Evolutionary conservation across 2,113 vertebrate species (phyloP).

Genomic region (Nothobranchius furzeri): DNA sequence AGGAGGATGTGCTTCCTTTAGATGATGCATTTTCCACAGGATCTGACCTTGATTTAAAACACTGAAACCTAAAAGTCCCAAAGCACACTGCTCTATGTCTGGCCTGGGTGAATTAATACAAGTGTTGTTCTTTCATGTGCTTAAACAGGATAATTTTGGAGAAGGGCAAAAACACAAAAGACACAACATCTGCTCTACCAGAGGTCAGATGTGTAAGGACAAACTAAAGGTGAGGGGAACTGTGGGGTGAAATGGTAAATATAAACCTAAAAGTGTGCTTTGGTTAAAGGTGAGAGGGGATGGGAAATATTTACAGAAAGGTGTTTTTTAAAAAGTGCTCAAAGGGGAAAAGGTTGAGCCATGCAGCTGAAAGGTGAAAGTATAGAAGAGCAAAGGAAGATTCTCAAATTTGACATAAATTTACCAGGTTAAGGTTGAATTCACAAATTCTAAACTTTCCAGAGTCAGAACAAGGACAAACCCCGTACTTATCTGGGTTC

Average conservation of each 20-base stretch:
- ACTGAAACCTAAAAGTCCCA: slow-evolving; percentile 20
- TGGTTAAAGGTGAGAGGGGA: slow-evolving; percentile 55
- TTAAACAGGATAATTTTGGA: slow-evolving; percentile 21
- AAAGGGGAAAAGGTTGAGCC: slow-evolving; percentile 45
- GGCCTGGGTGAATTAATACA: not conserved
- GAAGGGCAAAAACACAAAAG: slow-evolving; percentile 27
- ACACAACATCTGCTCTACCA: slow-evolving; percentile 10
- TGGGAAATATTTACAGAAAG: slow-evolving; percentile 22
- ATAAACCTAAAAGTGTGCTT: slow-evolving; percentile 23
- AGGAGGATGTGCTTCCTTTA: slow-evolving; percentile 24
- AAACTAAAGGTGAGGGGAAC: slow-evolving; percentile 41
- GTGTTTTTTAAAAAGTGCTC: slow-evolving; percentile 27
- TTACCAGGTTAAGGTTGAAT: slow-evolving; percentile 25
- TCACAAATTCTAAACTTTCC: slow-evolving; percentile 31
- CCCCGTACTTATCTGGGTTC: not conserved
- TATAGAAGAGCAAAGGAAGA: slow-evolving; percentile 23
- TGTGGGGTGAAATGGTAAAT: slow-evolving; percentile 45
- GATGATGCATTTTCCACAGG: slow-evolving; percentile 4
- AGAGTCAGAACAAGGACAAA: slow-evolving; percentile 55
- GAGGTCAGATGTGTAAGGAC: slow-evolving; percentile 52
- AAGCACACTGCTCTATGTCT: not conserved
- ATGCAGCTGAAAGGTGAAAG: slow-evolving; percentile 38
- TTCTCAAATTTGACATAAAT: slow-evolving; percentile 40
- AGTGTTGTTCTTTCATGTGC: slow-evolving; percentile 7
- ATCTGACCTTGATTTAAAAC: slow-evolving; percentile 35